phyloP scores from a whole-genome alignment of 2,797 vertebrate genomes.

The Gila robusta region DNA sequence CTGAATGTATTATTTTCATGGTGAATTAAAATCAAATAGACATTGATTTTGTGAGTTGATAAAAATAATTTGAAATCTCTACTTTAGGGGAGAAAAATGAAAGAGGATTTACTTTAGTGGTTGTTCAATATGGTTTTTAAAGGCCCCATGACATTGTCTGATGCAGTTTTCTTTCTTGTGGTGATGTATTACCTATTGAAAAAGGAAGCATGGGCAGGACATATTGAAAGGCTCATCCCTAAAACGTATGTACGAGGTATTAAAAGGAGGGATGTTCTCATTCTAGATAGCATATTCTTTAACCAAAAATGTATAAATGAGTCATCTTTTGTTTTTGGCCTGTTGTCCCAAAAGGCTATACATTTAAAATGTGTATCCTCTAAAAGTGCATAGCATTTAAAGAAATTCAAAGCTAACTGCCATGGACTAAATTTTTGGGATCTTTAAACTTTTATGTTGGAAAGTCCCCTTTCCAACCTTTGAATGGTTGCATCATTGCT shows the following conservation, averaged over 20 bases:
- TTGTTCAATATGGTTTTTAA: neutral
- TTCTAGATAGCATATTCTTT: neutral
- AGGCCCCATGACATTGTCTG: neutral
- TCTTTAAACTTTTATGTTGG: constrained; percentile 6
- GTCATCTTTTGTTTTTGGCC: neutral
- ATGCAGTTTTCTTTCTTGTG: constrained; percentile 7
- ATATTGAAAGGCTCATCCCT: neutral
- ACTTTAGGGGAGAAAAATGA: neutral
- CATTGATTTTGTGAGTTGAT: neutral
- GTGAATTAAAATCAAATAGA: neutral
- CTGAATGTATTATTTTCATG: constrained; percentile 16
- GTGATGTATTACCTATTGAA: constrained; percentile 6
- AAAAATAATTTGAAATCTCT: neutral
- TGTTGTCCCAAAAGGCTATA: neutral
- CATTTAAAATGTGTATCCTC: constrained; percentile 7
- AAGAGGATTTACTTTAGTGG: constrained; percentile 15
- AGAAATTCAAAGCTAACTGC: neutral
- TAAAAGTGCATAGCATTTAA: neutral
- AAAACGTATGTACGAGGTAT: neutral
- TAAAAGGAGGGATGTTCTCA: neutral
- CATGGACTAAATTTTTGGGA: neutral
- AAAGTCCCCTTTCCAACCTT: neutral
- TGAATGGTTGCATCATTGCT: neutral
- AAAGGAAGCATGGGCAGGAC: neutral
- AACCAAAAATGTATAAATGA: neutral